Percentiles rank a stretch among this genome's conserved stretches.
Conservation (phyloP, 2,888 invertebrate genomes). For the Drosophila kuntzei region DNA sequence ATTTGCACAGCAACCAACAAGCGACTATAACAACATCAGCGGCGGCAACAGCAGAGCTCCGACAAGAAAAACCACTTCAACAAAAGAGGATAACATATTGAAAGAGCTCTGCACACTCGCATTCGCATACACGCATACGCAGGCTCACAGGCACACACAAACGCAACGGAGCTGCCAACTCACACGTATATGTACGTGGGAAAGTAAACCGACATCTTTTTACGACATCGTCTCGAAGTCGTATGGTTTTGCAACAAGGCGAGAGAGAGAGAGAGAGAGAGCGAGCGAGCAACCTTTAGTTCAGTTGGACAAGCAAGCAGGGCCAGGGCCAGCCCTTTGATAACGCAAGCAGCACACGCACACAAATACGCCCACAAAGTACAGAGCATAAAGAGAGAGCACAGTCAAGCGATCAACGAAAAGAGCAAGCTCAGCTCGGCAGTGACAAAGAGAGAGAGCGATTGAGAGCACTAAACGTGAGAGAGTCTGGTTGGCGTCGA, state of each 20-base stretch:
- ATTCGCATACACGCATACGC: constrained; percentile 21
- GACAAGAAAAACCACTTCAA: constrained; percentile 82
- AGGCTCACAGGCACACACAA: constrained; percentile 27
- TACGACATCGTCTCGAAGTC: constrained; percentile 46
- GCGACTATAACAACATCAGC: constrained; percentile 42
- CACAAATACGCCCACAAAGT: too few species aligned
- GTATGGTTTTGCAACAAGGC: constrained; percentile 73
- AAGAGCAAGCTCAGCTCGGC: constrained; percentile 19
- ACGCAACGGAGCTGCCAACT: constrained; percentile 52
- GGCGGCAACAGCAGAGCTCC: constrained; percentile 48
- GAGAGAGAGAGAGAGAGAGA: constrained; percentile 19
- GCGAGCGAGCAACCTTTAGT: constrained; percentile 26
- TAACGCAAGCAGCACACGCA: constrained; percentile 42
- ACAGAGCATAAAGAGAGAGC: not conserved
- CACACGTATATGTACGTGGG: constrained; percentile 64
- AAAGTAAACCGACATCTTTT: constrained; percentile 81
- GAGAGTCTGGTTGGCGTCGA: constrained; percentile 31
- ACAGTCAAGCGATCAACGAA: constrained; percentile 25
- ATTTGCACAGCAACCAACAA: constrained; percentile 71
- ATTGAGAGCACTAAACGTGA: constrained; percentile 25
- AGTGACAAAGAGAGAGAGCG: constrained; percentile 30
- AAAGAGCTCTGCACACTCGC: constrained; percentile 65
- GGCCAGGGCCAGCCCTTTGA: constrained; percentile 71
- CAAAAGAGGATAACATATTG: constrained; percentile 82
- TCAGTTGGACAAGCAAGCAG: constrained; percentile 39